Conservation (phyloP, 2,888 invertebrate species). For the Saturnia japonica region DNA sequence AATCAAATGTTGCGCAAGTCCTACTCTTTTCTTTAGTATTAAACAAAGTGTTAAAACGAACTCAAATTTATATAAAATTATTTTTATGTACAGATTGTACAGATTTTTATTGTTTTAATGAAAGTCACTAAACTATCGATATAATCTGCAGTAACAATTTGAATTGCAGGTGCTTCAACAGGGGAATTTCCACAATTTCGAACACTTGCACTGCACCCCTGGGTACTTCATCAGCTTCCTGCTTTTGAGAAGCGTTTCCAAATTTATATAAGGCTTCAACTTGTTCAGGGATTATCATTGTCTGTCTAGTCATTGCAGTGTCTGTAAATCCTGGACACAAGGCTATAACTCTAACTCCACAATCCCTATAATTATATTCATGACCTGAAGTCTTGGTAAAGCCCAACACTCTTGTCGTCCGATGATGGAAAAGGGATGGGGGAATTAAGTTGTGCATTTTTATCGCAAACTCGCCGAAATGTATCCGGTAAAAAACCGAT, state of each 20-base stretch:
- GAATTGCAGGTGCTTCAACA: conserved; percentile 9
- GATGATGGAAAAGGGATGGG: too few relatives aligned
- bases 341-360: conserved; percentile 69
- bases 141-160: neutral
- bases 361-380: conserved; percentile 58
- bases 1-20: too few relatives aligned
- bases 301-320: conserved; percentile 44
- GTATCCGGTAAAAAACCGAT: too few relatives aligned
- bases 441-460: too few relatives aligned
- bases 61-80: too few relatives aligned
- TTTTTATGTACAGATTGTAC: too few relatives aligned
- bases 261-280: conserved; percentile 26
- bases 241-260: conserved; percentile 32
- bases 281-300: conserved; percentile 21
- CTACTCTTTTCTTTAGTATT: too few relatives aligned
- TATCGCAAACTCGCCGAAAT: too few relatives aligned
- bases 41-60: too few relatives aligned
- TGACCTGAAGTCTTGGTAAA: conserved; percentile 39
- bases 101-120: neutral
- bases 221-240: conserved; percentile 33
- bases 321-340: conserved; percentile 76
- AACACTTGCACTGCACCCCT: conserved; percentile 30
- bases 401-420: conserved; percentile 72
- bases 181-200: conserved; percentile 21
- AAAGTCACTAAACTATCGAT: conserved; percentile 4